Evolutionary conservation across 2,888 invertebrate species (phyloP).

Genomic region (Aporophyla nigra): DNA sequence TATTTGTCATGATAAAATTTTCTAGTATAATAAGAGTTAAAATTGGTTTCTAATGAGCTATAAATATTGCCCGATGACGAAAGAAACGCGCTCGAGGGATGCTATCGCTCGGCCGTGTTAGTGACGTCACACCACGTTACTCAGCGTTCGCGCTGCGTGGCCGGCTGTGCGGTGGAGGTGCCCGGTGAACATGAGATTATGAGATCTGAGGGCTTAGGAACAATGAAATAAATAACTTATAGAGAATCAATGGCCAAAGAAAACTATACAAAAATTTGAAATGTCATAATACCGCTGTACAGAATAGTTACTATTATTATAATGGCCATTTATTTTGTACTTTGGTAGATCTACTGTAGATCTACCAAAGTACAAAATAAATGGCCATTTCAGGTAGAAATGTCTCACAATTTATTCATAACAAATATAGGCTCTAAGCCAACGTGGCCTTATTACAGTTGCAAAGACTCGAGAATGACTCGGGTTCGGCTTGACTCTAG

Average conservation of each 20-base stretch:
- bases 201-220: conserved; percentile 75
- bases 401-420: not conserved
- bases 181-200: conserved; percentile 75
- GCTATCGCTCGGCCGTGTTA: conserved; percentile 26
- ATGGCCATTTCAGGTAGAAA: not conserved
- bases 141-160: conserved; percentile 66
- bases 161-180: conserved; percentile 48
- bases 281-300: too few species aligned
- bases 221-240: not conserved
- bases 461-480: too few species aligned
- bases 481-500: too few species aligned
- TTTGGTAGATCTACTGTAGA: too few species aligned
- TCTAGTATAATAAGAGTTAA: not conserved
- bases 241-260: too few species aligned
- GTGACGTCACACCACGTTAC: conserved; percentile 52
- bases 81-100: conserved; percentile 72
- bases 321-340: too few species aligned
- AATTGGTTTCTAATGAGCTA: not conserved
- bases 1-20: too few species aligned
- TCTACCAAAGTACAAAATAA: not conserved
- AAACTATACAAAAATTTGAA: too few species aligned
- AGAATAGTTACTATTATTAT: too few species aligned
- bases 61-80: conserved; percentile 72
- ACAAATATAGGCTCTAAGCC: too few species aligned
- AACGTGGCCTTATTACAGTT: too few species aligned